Percentiles rank a stretch among this genome's conserved stretches.
phyloP scores from a whole-genome alignment of 2,888 invertebrate genomes.

The Crioceris asparagi region DNA sequence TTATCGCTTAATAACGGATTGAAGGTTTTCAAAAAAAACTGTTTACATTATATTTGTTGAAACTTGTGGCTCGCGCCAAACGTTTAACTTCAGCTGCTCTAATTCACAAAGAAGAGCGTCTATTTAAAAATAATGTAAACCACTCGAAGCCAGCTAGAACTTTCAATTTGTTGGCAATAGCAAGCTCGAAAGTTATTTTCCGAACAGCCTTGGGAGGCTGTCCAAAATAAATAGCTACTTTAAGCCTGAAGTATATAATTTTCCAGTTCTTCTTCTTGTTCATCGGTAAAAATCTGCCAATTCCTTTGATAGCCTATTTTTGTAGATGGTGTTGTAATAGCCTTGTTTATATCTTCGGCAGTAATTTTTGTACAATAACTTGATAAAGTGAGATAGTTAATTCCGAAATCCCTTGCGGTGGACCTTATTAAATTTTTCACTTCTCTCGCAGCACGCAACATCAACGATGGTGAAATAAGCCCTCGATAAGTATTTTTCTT shows the following conservation, averaged over 20 bases:
- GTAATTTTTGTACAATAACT: neutral
- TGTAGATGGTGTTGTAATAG: neutral
- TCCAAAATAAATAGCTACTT: neutral
- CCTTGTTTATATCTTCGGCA: neutral
- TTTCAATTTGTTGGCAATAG: neutral
- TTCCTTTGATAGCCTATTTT: slow-evolving; percentile 2
- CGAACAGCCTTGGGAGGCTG: neutral
- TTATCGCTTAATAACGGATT: neutral
- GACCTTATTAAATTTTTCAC: neutral
- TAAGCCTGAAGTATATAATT: neutral
- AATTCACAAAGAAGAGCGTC: neutral
- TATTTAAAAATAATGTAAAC: neutral
- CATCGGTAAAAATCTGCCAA: slow-evolving; percentile 1
- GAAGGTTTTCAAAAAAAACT: too few relatives aligned
- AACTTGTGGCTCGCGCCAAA: neutral
- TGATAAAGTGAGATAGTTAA: neutral
- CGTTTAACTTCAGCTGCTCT: too few relatives aligned
- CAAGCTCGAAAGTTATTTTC: neutral
- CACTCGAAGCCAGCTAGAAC: neutral
- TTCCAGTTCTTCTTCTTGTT: slow-evolving; percentile 1
- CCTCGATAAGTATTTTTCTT: neutral
- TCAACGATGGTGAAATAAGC: neutral
- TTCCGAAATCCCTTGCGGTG: neutral
- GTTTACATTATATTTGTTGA: neutral
- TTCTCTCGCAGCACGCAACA: neutral